Evolutionary conservation across 2,797 vertebrate species (phyloP), one percentile per base, ranked within the genome.

Genomic region (Hybognathus amarus): DNA sequence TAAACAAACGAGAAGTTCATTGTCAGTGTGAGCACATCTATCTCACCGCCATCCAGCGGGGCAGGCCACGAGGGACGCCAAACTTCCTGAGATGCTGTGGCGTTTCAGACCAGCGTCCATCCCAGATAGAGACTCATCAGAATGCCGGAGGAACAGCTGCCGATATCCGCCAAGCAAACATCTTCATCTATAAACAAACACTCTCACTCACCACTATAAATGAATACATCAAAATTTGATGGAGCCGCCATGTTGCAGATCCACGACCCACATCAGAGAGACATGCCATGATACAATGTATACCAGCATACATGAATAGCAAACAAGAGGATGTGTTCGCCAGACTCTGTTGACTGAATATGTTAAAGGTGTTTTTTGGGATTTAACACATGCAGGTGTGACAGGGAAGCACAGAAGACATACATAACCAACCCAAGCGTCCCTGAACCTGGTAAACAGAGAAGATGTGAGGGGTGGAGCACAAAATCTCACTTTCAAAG

Each of bases 191-290:
- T 92, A 94, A 95, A 95, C 92, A 93, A 93, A 93, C 92, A 92
- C 87, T 89, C 89, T 92, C 92, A 90, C 91, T 80, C 86, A 81
- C 79, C 87, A 83, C 89, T 85, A 88, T 87, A 90, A 93, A 94
- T 94, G 92, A 94, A 94, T 93, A 91, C 91, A 94, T 94, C 90
- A 91, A 88, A 92, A 92, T 92, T 92, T 93, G 93, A 94, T 94
- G 91, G 91, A 91, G 91, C 79, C 82, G 89, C 89, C 88, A 36
- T 86, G 90, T 92, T 64, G 83, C 83, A 84, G 88, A 87, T 87
- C 89, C 75, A 36, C 47, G 47, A 88, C 89, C 88, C 85, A 54
- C 88, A 33, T 33, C 30, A 87, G 91, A 88, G 87, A 89, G 87
- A 88, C 85, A 87, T 75, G 66, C 90, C 89, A 91, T 92, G 94